Conservation (phyloP, 2,888 invertebrate genomes). For the Siphlonurus alternatus region DNA sequence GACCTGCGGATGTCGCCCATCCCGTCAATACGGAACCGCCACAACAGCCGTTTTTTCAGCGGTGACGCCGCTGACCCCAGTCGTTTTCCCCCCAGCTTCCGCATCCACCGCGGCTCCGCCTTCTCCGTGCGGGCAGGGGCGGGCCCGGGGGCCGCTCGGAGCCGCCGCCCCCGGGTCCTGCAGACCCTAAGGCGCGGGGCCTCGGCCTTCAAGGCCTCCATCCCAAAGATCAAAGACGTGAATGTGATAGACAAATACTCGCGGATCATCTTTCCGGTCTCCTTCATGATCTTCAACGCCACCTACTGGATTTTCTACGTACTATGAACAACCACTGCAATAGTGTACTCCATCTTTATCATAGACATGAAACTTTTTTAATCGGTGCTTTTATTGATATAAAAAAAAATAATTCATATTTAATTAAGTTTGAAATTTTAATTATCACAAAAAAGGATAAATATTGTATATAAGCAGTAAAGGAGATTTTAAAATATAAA, state of each 20-base stretch:
- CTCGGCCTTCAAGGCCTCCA: slow-evolving; percentile 68
- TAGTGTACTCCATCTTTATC: no score
- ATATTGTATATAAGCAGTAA: no score
- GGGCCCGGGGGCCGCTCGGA: slow-evolving; percentile 6
- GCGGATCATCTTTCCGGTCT: slow-evolving; percentile 85
- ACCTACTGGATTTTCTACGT: slow-evolving; percentile 93
- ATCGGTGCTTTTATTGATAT: no score
- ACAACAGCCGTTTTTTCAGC: slow-evolving; percentile 33
- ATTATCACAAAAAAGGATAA: no score
- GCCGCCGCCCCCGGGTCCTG: slow-evolving; percentile 50
- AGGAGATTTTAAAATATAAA: no score
- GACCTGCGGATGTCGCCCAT: slow-evolving; percentile 74
- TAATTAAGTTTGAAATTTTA: no score
- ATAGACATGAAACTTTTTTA: no score
- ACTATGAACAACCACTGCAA: slow-evolving; percentile 21
- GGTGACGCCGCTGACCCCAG: slow-evolving; percentile 25
- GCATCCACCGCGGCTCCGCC: slow-evolving; percentile 45
- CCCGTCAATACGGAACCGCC: slow-evolving; percentile 54
- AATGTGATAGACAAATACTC: slow-evolving; percentile 97
- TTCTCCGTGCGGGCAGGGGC: slow-evolving; percentile 12
- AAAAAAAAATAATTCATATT: no score
- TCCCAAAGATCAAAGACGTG: slow-evolving; percentile 94
- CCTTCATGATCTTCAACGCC: slow-evolving; percentile 88
- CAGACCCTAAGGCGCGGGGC: slow-evolving; percentile 72
- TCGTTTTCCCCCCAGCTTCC: slow-evolving; percentile 51